A percentile compares a stretch with the other conserved stretches of the same genome.
Conservation (phyloP, 1,140 invertebrate genomes). For the Leptopilina clavipes region DNA sequence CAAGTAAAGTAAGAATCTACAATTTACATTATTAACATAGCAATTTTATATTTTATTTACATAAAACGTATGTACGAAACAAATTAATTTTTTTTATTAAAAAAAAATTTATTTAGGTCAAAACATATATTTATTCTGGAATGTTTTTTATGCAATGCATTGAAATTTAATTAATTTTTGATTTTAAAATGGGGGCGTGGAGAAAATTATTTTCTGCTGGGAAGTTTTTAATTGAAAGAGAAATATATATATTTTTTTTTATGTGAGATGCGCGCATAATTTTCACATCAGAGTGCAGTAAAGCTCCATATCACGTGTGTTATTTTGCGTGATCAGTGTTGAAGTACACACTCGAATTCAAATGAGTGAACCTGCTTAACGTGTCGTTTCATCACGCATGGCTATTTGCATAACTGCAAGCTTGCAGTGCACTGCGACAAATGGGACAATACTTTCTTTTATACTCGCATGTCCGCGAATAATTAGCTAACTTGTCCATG, state of each 20-base stretch:
- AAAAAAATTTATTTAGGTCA: no score
- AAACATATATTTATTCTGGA: no score
- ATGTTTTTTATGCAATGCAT: no score
- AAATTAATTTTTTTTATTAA: neutral
- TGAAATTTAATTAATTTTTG: no score
- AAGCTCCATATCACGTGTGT: constrained; percentile 14
- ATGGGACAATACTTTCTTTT: constrained; percentile 55
- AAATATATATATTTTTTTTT: neutral
- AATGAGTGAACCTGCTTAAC: constrained; percentile 29
- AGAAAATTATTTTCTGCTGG: no score
- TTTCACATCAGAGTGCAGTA: constrained; percentile 3
- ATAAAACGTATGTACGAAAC: no score
- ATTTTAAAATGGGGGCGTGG: no score
- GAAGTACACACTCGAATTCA: constrained; percentile 10
- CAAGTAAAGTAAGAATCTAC: no score
- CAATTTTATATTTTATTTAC: no score
- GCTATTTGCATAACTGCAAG: constrained; percentile 59
- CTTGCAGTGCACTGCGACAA: constrained; percentile 34
- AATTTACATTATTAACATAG: neutral
- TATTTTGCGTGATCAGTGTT: constrained; percentile 23
- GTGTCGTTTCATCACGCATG: constrained; percentile 47
- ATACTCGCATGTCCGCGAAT: constrained; percentile 57
- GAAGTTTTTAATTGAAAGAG: no score
- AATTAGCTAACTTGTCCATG: constrained; percentile 59
- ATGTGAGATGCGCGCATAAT: neutral